phyloP scores from a whole-genome alignment of 1,140 invertebrate species.

The Camponotus vicinus region DNA sequence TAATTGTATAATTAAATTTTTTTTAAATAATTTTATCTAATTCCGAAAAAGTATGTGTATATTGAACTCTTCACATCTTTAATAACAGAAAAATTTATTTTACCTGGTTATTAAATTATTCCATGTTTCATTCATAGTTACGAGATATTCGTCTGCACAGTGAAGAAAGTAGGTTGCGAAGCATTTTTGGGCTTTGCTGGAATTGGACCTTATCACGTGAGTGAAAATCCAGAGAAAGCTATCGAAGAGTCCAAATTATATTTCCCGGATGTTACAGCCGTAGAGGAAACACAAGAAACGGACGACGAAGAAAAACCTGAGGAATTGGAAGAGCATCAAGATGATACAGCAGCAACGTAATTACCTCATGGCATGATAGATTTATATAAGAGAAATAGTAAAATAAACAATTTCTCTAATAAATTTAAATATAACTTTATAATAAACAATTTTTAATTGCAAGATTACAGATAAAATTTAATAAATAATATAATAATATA shows the following conservation, averaged over 20 bases:
- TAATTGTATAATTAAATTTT: background rate
- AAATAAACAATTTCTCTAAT: background rate
- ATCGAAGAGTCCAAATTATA: conserved; percentile 82
- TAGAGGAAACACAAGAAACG: conserved; percentile 78
- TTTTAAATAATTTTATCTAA: background rate
- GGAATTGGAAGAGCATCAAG: conserved; percentile 71
- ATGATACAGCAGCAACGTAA: conserved; percentile 50
- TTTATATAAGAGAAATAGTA: background rate
- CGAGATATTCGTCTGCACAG: conserved; percentile 82
- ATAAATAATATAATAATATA: too few species aligned
- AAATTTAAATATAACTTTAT: background rate
- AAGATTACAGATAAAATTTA: too few species aligned
- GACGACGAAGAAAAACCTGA: conserved; percentile 83
- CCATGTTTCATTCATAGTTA: conserved; percentile 73
- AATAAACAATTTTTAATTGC: too few species aligned
- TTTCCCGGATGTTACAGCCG: conserved; percentile 78
- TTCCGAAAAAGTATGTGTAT: background rate
- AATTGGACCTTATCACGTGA: conserved; percentile 85
- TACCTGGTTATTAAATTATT: background rate
- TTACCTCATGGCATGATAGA: background rate
- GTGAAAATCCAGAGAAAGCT: conserved; percentile 83
- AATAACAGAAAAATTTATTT: background rate
- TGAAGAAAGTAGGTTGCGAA: conserved; percentile 83
- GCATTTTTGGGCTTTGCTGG: conserved; percentile 84
- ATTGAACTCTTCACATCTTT: background rate